Evolutionary conservation across 2,113 vertebrate genomes (phyloP).

Genomic region (Centrocercus urophasianus): DNA sequence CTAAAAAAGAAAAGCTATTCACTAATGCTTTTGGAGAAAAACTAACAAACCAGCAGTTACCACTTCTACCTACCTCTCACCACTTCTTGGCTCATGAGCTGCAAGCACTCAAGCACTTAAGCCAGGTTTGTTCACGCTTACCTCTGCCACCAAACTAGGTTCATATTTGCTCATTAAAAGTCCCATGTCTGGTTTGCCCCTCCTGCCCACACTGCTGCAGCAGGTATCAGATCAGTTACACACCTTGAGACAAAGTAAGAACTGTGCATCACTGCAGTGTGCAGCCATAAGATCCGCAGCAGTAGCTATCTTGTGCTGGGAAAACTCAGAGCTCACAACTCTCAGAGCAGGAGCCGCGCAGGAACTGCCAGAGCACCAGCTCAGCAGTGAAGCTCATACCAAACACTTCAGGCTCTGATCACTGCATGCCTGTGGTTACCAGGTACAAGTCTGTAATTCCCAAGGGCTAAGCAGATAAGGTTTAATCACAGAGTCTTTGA

Average conservation of each 20-base stretch:
- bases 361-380: neutral
- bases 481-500: neutral
- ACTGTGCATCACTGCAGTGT: neutral
- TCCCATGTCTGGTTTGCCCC: neutral
- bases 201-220: neutral
- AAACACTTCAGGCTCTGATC: too few relatives aligned
- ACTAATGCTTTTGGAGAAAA: neutral
- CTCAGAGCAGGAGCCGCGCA: too few relatives aligned
- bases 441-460: neutral
- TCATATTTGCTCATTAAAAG: neutral
- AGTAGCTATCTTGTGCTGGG: neutral
- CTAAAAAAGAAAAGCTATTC: neutral
- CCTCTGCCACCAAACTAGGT: neutral
- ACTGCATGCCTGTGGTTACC: neutral
- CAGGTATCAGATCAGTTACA: neutral
- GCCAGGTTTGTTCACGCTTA: neutral
- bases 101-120: neutral
- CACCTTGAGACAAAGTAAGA: neutral
- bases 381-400: neutral
- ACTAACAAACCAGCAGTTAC: neutral
- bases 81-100: neutral
- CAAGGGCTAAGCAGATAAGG: neutral
- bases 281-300: neutral
- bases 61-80: neutral
- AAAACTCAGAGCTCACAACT: too few relatives aligned